A percentile compares a stretch with the other conserved stretches of the same genome.
Evolutionary conservation across 2,888 invertebrate species (phyloP).

Genomic region (Drosophila affinis): DNA sequence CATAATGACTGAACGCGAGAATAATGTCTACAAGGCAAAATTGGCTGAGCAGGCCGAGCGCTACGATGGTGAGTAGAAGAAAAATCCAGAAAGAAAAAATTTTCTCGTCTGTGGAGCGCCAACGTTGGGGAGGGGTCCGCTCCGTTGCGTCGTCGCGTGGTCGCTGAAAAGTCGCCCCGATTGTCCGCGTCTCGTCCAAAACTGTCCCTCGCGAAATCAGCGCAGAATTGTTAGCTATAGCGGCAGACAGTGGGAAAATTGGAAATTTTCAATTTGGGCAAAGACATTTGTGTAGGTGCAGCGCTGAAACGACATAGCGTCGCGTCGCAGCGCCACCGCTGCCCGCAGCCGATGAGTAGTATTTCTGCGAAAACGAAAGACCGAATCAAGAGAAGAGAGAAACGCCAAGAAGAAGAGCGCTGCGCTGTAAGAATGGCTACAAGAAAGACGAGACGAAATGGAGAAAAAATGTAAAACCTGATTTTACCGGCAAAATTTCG

Average conservation of each 20-base stretch:
- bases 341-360: conserved; percentile 67
- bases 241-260: conserved; percentile 5
- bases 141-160: conserved; percentile 62
- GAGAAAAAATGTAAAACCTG: conserved; percentile 73
- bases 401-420: conserved; percentile 63
- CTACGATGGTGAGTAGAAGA: conserved; percentile 93
- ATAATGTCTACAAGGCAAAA: conserved; percentile 99
- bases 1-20: conserved; percentile 97
- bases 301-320: conserved; percentile 57
- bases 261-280: conserved; percentile 53
- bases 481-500: conserved; percentile 80
- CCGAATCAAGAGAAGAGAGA: conserved; percentile 62
- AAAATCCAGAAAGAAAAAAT: conserved; percentile 47
- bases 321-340: conserved; percentile 23
- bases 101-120: conserved; percentile 63
- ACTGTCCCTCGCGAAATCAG: neutral
- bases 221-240: conserved; percentile 13
- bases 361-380: conserved; percentile 69
- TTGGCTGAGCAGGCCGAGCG: conserved; percentile 99
- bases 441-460: conserved; percentile 59
- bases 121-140: conserved; percentile 72
- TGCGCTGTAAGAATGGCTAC: conserved; percentile 23
- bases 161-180: conserved; percentile 41
- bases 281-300: conserved; percentile 57
- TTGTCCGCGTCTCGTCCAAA: conserved; percentile 33